Base-by-base conservation (phyloP, 2,113 vertebrate species). In the Paratilapia polleni region DNA sequence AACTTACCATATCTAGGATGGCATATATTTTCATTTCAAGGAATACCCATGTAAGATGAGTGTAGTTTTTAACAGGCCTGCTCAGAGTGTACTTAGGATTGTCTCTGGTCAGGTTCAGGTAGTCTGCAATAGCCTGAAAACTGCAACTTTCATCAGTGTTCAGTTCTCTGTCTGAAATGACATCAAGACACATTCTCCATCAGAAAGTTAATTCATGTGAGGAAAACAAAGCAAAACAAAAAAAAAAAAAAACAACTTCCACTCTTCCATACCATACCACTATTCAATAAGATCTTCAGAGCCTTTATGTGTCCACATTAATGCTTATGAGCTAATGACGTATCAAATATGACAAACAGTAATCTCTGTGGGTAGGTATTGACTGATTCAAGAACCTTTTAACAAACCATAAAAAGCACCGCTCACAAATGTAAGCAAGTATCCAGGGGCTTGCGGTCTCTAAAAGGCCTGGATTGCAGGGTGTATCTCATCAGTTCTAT, bases 1-100 rank as follows among this genome's bases (percentile, higher is more conserved):
- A 61, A 20, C 91, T 87, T 43, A 92, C 94, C 93, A 95, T 86
- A 56, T 92, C 92, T 15, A 95, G 73, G 8, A 95, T 94, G 26
- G 88, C 89, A 12, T 87, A 87, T 3, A 94, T n/a, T 12, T 52
- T 41, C 1, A 92, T 7, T 0, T 90, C 78, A 59, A 94, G n/a
- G 1, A 26, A 1, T 1, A 94, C 63, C 1, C 22, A 2, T 1
- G 90, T 90, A 19, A 62, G 10, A 2, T 20, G n/a, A 8, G 3
- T 70, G 58, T 87, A 28, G 70, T 87, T 20, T 57, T 36, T 56
- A 20, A 90, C 91, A 7, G 94, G 94, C 24, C 83, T 84, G 0
- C 80, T 77, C 31, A 89, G 20, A 19, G 54, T 76, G 28, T 73
- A 89, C 56, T 82, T 68, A 1, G 89, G 61, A 5, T 81, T 91